These are phyloP conservation scores for Tenebrosternarchus preto DNA, from an alignment of 2,113 vertebrate species.

Conservation along the genomic window DNA sequence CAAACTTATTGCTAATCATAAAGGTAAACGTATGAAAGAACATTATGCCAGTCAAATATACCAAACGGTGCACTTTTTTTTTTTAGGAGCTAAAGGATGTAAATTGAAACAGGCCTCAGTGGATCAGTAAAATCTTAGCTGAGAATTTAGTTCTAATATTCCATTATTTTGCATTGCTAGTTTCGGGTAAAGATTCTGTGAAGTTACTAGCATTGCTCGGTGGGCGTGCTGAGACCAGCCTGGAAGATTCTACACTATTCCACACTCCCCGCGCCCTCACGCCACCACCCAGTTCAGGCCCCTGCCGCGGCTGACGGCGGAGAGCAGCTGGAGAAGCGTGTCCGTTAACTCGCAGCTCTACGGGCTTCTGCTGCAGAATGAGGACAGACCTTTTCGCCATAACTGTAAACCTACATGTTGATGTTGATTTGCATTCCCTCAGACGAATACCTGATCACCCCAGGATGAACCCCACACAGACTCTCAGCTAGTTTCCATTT, in stretches of 20 bases:
- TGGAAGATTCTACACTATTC: too few relatives aligned
- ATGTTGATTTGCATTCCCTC: neutral
- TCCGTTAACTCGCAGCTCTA: neutral
- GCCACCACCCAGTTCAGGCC: too few relatives aligned
- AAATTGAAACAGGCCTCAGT: neutral
- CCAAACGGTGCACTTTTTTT: neutral
- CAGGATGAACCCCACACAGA: neutral
- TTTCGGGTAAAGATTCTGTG: neutral
- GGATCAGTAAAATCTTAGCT: neutral
- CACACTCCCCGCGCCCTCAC: too few relatives aligned
- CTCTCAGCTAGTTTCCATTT: neutral
- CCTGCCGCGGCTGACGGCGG: too few relatives aligned
- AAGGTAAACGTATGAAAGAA: neutral
- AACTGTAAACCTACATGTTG: neutral
- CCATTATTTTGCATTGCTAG: neutral
- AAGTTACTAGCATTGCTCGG: neutral
- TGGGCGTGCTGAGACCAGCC: too few relatives aligned
- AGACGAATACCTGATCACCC: neutral
- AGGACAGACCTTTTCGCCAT: constrained; percentile 10
- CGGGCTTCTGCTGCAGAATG: neutral
- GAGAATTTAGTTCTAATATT: neutral
- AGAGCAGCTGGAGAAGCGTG: too few relatives aligned
- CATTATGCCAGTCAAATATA: neutral
- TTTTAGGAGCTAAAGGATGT: constrained; percentile 3
- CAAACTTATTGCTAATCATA: neutral